Percentiles rank a stretch among this genome's conserved stretches.
Conservation (phyloP, 2,888 invertebrate species). For the Rhagophthalmus giganteus region DNA sequence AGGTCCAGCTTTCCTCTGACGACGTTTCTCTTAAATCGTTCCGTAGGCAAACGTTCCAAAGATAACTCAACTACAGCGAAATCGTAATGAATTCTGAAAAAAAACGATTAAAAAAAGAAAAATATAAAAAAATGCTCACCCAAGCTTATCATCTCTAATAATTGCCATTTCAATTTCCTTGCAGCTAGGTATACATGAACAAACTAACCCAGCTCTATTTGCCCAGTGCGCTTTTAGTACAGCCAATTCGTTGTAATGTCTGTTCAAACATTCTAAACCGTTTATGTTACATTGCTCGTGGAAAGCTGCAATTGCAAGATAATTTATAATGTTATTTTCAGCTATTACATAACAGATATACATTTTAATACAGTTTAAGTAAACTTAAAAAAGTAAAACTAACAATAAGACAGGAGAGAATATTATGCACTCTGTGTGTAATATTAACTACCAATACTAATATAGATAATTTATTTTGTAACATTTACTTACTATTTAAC, state of each 20-base stretch:
- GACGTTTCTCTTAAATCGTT: constrained; percentile 68
- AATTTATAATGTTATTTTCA: no score
- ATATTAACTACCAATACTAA: no score
- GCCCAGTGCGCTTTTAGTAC: constrained; percentile 70
- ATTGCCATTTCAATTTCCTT: constrained; percentile 70
- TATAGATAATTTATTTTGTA: no score
- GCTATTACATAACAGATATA: no score
- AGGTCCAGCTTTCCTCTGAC: constrained; percentile 67
- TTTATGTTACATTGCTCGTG: constrained; percentile 64
- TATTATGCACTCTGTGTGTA: no score
- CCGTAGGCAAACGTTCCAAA: constrained; percentile 67
- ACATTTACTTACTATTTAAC: no score
- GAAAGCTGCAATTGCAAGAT: constrained; percentile 54
- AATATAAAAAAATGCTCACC: constrained; percentile 43
- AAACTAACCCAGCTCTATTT: constrained; percentile 64
- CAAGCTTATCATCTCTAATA: constrained; percentile 59
- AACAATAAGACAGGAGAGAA: no score
- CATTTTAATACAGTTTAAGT: no score
- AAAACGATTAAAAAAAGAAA: constrained; percentile 16
- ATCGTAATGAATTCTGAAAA: constrained; percentile 44
- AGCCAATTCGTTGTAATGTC: constrained; percentile 63
- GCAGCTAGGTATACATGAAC: constrained; percentile 72
- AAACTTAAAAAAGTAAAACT: no score
- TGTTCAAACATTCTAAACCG: constrained; percentile 67
- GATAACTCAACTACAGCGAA: constrained; percentile 61